These are phyloP conservation scores for Lepeophtheirus nordmannii DNA, from an alignment of 2,888 invertebrate species.

Conservation along the genomic window DNA sequence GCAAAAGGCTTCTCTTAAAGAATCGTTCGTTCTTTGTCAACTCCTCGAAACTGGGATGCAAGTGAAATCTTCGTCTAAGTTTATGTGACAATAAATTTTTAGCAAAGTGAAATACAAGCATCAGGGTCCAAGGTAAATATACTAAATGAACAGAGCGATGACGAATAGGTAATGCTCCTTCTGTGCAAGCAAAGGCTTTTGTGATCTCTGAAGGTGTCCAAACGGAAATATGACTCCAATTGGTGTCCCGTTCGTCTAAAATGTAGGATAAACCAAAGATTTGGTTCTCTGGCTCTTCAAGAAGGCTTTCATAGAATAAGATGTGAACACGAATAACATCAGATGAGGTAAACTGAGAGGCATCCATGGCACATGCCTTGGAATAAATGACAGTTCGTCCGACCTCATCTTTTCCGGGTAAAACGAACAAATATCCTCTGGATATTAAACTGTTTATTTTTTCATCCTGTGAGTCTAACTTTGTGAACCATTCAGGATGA, in stretches of 20 bases:
- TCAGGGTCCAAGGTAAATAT: constrained; percentile 53
- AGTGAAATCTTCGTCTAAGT: constrained; percentile 49
- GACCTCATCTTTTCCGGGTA: constrained; percentile 54
- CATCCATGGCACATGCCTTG: constrained; percentile 51
- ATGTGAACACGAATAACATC: constrained; percentile 63
- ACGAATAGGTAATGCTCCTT: constrained; percentile 57
- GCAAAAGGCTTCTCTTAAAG: constrained; percentile 45
- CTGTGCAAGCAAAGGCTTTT: constrained; percentile 29
- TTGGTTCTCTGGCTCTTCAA: constrained; percentile 67
- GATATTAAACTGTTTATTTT: constrained; percentile 53
- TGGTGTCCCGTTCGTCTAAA: constrained; percentile 54
- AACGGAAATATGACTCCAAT: constrained; percentile 55
- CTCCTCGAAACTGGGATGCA: constrained; percentile 30
- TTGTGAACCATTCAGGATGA: constrained; percentile 57
- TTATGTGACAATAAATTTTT: constrained; percentile 52
- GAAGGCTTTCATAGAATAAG: constrained; percentile 56
- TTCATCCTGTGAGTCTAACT: constrained; percentile 53
- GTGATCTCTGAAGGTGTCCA: constrained; percentile 53
- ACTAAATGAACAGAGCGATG: constrained; percentile 59
- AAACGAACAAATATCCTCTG: constrained; percentile 58
- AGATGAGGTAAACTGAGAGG: constrained; percentile 55
- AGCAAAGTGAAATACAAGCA: constrained; percentile 58
- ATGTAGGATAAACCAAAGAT: constrained; percentile 59
- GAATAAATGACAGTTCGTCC: constrained; percentile 55
- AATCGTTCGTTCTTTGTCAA: constrained; percentile 10